Conservation (phyloP, 2,888 invertebrate species). For the Agriopis leucophaearia region DNA sequence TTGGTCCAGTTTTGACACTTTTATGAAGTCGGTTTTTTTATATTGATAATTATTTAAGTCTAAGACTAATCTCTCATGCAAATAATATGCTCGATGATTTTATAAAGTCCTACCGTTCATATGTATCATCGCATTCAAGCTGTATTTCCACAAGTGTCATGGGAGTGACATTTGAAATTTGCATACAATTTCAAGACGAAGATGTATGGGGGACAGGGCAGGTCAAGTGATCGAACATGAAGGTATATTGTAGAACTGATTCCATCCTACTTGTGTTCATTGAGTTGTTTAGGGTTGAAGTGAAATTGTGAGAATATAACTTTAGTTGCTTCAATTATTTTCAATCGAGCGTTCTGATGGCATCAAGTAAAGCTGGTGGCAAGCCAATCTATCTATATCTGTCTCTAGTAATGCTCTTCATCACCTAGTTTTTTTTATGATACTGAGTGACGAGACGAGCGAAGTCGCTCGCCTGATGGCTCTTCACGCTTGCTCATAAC, state of each 20-base stretch:
- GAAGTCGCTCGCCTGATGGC: too few species aligned
- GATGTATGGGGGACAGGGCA: constrained; percentile 60
- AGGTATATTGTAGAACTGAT: constrained; percentile 52
- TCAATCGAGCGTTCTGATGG: not conserved
- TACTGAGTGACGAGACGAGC: too few species aligned
- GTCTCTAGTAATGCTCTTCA: too few species aligned
- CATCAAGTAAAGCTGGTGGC: not conserved
- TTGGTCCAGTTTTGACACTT: too few species aligned
- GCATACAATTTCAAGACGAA: constrained; percentile 73
- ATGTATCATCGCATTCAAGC: constrained; percentile 33
- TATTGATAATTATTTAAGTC: too few species aligned
- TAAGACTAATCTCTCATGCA: too few species aligned
- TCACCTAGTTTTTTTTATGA: too few species aligned
- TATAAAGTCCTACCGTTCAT: too few species aligned
- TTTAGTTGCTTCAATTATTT: not conserved
- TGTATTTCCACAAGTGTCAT: constrained; percentile 56
- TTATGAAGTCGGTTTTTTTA: too few species aligned
- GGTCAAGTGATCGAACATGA: constrained; percentile 51
- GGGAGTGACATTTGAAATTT: constrained; percentile 71
- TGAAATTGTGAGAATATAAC: constrained; percentile 21
- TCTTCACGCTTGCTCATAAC: too few species aligned
- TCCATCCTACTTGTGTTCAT: constrained; percentile 26
- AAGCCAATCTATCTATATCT: too few species aligned
- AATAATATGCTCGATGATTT: too few species aligned
- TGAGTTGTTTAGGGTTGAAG: constrained; percentile 31